Evolutionary conservation across 2,888 invertebrate species (phyloP), one percentile per base, ranked within the genome.

Genomic region (Azorinus chamasolen): DNA sequence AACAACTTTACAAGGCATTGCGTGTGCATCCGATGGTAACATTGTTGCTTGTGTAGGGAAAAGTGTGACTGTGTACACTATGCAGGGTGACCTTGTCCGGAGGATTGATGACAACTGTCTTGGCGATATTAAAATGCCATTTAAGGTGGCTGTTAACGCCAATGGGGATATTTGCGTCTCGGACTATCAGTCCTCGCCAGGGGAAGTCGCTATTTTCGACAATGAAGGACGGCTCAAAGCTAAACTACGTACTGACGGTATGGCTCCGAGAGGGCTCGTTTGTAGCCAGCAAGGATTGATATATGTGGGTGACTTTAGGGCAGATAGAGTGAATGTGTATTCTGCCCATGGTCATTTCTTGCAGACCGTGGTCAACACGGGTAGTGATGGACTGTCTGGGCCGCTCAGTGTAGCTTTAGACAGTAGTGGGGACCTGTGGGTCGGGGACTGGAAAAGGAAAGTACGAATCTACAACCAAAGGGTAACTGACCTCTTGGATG

Each of bases 371-470:
- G 46, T 80, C 22, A 63, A 46, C 4, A 25, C 62, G 3, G 53
- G 53, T 10, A 20, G 22, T 4, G 45, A 70, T 51, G 76, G 76
- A 8, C 55, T 80, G 5, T 80, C 76, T 2, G 80, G 80, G 4
- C 80, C 80, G 1, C 62, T 80, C 22, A 77, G 80, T 53, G 62
- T 80, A 1, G 69, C 76, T n/a, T 18, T 80, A 10, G 80, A 80
- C 25, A 32, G 46, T 2, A 20, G 50, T 14, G 80, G 80, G 16
- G 76, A 77, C 25, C 39, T 80, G 25, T 80, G 80, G 80, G 66
- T 76, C 6, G 80, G 80, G 4, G 80, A 80, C 55, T 80, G 80
- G 80, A 80, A 80, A 39, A 57, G 80, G 18, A 73, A 70, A 50
- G 66, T 80, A 6, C 57, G 80, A 22, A 51, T 80, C 10, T 80